Evolutionary conservation across 2,797 vertebrate genomes (phyloP), one percentile per base, ranked within the genome.

Genomic region (Salmo trutta): DNA sequence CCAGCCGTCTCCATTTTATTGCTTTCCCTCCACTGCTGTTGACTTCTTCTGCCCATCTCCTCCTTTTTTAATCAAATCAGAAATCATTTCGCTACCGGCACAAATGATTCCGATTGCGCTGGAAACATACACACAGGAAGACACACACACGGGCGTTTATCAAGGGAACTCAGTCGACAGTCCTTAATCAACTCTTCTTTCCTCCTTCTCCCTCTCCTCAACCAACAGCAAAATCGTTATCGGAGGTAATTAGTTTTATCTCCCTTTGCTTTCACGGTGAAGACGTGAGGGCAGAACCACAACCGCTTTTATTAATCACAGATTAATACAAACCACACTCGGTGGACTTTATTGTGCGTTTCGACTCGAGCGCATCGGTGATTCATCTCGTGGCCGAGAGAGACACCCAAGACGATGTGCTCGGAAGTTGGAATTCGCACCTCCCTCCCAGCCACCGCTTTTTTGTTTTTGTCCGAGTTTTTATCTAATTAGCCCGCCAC

Each of bases 321-420:
- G 83, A 90, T 89, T 81, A 90, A 92, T 86, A 89, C 85, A 85
- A 87, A 79, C 81, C 80, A 85, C 15, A 83, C 78, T 80, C 29
- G 66, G 88, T 81, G 87, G 88, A 86, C 85, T 84, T 84, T 86
- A 88, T 89, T 89, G 88, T 89, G 86, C 84, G 85, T 77, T 82
- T 79, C 66, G 27, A 84, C 87, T 90, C 88, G 5, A 79, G 87
- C 81, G 76, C 84, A 41, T 3, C 59, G 59, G 81, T 84, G 88
- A 84, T 89, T 90, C 82, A 86, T 91, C 86, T 88, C 67, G 73
- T 80, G 80, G 15, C 54, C 2, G 2, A 19, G 54, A 59, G 74
- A 62, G 75, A 67, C 31, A 12, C 31, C 3, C 8, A 2, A 21
- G 33, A 3, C 29, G 1, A 24, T 27, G 1, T 15, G 65, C 4